Evolutionary conservation across 2,888 invertebrate genomes (phyloP).

Genomic region (Epirrhoe tristata): DNA sequence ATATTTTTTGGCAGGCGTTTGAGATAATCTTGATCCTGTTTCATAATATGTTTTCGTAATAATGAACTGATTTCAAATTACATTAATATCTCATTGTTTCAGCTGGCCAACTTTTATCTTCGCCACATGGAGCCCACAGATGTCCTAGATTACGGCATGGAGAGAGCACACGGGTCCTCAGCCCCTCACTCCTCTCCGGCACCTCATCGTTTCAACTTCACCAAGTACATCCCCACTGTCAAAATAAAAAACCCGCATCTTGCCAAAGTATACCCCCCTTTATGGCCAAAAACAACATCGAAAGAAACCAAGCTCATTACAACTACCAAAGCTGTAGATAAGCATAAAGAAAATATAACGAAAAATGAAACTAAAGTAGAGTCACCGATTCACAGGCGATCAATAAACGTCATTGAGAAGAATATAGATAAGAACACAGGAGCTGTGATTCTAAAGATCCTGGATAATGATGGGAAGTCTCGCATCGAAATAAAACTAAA

Average conservation of each 20-base stretch:
- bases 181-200: not conserved
- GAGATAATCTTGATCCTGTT: no score
- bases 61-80: no score
- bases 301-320: not conserved
- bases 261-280: slow-evolving; percentile 16
- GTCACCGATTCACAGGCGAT: slow-evolving; percentile 49
- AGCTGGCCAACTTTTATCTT: slow-evolving; percentile 17
- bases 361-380: not conserved
- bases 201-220: not conserved
- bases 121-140: slow-evolving; percentile 17
- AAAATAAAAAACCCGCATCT: slow-evolving; percentile 15
- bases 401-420: slow-evolving; percentile 43
- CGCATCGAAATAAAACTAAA: slow-evolving; percentile 61
- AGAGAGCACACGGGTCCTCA: not conserved
- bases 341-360: not conserved
- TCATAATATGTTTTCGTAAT: no score
- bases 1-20: no score
- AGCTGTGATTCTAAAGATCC: slow-evolving; percentile 57
- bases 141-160: slow-evolving; percentile 8
- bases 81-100: no score
- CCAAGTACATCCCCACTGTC: not conserved
- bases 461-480: slow-evolving; percentile 50
- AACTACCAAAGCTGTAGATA: not conserved
- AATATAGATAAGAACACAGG: slow-evolving; percentile 34
- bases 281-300: slow-evolving; percentile 2